phyloP scores from a whole-genome alignment of 2,888 invertebrate genomes.

The Rapana venosa region DNA sequence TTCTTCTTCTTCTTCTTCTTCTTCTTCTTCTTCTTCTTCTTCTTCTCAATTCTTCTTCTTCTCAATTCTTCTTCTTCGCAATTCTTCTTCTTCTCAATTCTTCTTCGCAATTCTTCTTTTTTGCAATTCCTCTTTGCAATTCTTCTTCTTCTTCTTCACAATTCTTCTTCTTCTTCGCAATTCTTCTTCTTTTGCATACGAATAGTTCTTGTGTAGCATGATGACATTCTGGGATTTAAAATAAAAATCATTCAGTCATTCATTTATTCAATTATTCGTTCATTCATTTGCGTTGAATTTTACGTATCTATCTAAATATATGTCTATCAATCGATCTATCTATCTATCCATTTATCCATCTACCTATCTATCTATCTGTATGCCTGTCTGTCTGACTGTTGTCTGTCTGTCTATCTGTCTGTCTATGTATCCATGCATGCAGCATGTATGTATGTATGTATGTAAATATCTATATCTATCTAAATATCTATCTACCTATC shows the following conservation, averaged over 20 bases:
- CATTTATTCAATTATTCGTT: not conserved
- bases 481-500: too few relatives aligned
- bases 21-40: not conserved
- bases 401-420: not conserved
- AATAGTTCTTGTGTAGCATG: too few relatives aligned
- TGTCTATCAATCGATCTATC: not conserved
- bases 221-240: too few relatives aligned
- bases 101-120: not conserved
- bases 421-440: not conserved
- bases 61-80: not conserved
- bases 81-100: not conserved
- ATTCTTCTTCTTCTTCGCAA: not conserved
- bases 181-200: not conserved
- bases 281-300: not conserved
- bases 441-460: not conserved
- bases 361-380: not conserved
- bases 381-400: not conserved
- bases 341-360: not conserved
- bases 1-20: constrained; percentile 11
- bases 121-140: too few relatives aligned
- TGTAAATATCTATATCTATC: too few relatives aligned
- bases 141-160: not conserved
- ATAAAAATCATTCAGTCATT: not conserved
- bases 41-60: not conserved
- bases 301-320: not conserved